Percentiles rank a stretch among this genome's conserved stretches.
Evolutionary conservation across 2,888 invertebrate genomes (phyloP).

Genomic region (Orthosia gothica): DNA sequence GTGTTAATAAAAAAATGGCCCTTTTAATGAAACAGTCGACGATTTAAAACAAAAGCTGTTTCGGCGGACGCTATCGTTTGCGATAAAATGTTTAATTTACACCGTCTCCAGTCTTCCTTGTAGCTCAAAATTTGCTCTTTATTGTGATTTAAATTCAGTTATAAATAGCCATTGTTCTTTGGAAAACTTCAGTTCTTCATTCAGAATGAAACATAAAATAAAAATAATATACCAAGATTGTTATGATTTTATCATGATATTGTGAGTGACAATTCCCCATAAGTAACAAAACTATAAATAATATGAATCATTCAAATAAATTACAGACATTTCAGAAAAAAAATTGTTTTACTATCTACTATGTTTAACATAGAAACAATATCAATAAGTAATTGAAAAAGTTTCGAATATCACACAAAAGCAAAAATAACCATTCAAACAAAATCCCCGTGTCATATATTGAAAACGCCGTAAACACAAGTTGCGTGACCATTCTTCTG

Average conservation of each 20-base stretch:
- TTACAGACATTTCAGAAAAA: neutral
- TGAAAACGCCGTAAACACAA: constrained; percentile 58
- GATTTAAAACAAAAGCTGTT: constrained; percentile 53
- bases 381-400: constrained; percentile 2
- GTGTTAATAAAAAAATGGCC: constrained; percentile 38
- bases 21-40: constrained; percentile 45
- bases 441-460: constrained; percentile 56
- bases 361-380: neutral
- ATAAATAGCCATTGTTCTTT: constrained; percentile 9
- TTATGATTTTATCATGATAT: neutral
- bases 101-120: constrained; percentile 24
- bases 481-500: constrained; percentile 72
- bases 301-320: neutral
- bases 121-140: constrained; percentile 22
- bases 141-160: constrained; percentile 23
- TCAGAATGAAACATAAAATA: neutral
- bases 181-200: neutral
- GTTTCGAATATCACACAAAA: neutral
- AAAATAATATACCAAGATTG: neutral
- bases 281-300: neutral
- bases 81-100: constrained; percentile 54
- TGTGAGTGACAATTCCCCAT: neutral
- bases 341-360: neutral
- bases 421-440: constrained; percentile 35
- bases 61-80: constrained; percentile 35